Base-by-base conservation (phyloP, 2,113 vertebrate genomes). In the Haemorhous mexicanus region DNA sequence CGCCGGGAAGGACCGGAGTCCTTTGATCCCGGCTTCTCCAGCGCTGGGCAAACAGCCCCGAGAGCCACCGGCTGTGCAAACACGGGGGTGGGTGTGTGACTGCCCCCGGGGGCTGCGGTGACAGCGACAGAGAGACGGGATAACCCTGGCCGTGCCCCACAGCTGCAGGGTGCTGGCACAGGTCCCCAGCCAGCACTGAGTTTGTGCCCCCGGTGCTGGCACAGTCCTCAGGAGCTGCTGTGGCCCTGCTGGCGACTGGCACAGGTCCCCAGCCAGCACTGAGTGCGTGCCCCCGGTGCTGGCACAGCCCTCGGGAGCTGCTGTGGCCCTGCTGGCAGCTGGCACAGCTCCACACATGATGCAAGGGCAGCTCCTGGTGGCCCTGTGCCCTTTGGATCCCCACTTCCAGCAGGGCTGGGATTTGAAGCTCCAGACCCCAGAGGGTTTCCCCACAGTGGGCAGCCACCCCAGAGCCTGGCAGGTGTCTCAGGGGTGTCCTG, bases 301-400 rank as follows among this genome's bases (percentile, higher is more conserved):
- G 74, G 72, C 87, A 63, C 27, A 3, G 56, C 16, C 55, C 4
- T 0, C 1, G 0, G 47, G 43, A 33, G 61, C 47, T 28, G 49
- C 30, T 1, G 0, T 3, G n/a, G 35, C 77, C 32, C 2, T 0
- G 27, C 44, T 0, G 2, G 68, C 0, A 0, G 43, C 59, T 90
- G 93, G 85, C 43, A 2, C 0, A 0, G 82, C 52, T 76, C 83
- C 10, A 9, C 2, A 1, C 26, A 4, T 19, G 68, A 39, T 4
- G 13, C 52, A 55, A 87, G 27, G 58, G 49, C 70, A 8, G 7
- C 6, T 88, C 50, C 52, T 1, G 2, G 11, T 12, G 17, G 4
- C 21, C 6, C 15, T 0, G 13, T 33, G 89, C 91, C 84, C 91
- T 96, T 95, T 95, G 94, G 77, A 95, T 78, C 61, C 47, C 44